These are phyloP conservation scores for Drosophila heteroneura DNA, from an alignment of 2,888 invertebrate genomes.

Conservation along the genomic window DNA sequence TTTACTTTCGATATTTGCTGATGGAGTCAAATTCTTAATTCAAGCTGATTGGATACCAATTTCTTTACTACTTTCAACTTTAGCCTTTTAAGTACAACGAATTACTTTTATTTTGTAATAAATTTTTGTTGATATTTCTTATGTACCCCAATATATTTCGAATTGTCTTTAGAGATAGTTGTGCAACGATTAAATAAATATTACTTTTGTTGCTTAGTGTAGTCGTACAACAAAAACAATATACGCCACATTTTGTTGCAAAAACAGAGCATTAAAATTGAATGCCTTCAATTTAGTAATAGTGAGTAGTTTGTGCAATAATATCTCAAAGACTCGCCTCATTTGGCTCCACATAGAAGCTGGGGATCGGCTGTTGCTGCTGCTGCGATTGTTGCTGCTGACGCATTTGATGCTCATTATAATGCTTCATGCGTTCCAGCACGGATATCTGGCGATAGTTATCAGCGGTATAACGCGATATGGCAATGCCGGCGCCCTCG, in stretches of 20 bases:
- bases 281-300: not conserved
- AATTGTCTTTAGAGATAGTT: too few relatives aligned
- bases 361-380: conserved; percentile 14
- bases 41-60: too few relatives aligned
- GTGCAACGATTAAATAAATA: too few relatives aligned
- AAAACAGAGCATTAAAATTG: not conserved
- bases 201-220: too few relatives aligned
- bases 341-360: conserved; percentile 24
- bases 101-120: too few relatives aligned
- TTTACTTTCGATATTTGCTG: too few relatives aligned
- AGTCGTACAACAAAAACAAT: too few relatives aligned
- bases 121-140: too few relatives aligned
- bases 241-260: not conserved
- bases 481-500: conserved; percentile 62
- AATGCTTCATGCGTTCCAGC: conserved; percentile 53
- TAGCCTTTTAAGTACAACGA: too few relatives aligned
- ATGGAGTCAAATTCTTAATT: too few relatives aligned
- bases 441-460: conserved; percentile 59
- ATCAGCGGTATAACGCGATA: conserved; percentile 55
- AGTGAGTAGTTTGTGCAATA: not conserved
- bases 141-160: too few relatives aligned
- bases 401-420: conserved; percentile 37
- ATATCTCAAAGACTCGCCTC: conserved; percentile 31
- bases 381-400: conserved; percentile 29
- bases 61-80: too few relatives aligned